phyloP scores from a whole-genome alignment of 2,113 vertebrate species.

The Anthoscopus minutus region DNA sequence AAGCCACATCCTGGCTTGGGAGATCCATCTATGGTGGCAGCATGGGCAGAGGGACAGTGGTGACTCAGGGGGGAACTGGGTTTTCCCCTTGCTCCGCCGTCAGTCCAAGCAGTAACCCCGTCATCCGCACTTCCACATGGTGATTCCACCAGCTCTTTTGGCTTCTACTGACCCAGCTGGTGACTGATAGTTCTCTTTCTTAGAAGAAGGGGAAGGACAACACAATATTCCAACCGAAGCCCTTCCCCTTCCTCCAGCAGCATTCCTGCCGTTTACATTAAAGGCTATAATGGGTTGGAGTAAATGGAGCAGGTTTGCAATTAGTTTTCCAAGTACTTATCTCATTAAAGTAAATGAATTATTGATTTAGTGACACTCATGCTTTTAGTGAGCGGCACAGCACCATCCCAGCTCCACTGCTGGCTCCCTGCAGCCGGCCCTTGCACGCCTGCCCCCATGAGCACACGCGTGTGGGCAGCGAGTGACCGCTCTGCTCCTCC shows the following conservation, averaged over 20 bases:
- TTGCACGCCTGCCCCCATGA: not conserved
- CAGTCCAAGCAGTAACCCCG: accelerated
- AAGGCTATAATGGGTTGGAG: conserved; percentile 77
- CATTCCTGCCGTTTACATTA: conserved; percentile 77
- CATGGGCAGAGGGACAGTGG: accelerated
- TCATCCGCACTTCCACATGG: accelerated
- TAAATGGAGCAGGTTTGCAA: conserved; percentile 91
- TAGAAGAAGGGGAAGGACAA: conserved; percentile 17
- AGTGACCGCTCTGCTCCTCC: not conserved
- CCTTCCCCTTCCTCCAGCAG: conserved; percentile 62
- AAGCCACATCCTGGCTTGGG: not conserved
- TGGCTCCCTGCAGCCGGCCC: conserved; percentile 31
- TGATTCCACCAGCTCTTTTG: not conserved
- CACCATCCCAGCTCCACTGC: conserved; percentile 72
- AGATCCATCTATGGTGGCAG: not conserved
- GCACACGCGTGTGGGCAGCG: accelerated
- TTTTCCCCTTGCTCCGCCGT: accelerated
- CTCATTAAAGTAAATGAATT: conserved; percentile 99
- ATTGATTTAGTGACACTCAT: conserved; percentile 95
- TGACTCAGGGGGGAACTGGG: accelerated
- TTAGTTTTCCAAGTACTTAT: conserved; percentile 97
- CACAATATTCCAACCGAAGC: not conserved
- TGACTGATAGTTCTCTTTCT: conserved; percentile 22
- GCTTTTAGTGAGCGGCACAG: conserved; percentile 86
- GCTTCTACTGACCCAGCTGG: not conserved